Base-by-base conservation (phyloP, 1,140 invertebrate species). In the Mya arenaria region DNA sequence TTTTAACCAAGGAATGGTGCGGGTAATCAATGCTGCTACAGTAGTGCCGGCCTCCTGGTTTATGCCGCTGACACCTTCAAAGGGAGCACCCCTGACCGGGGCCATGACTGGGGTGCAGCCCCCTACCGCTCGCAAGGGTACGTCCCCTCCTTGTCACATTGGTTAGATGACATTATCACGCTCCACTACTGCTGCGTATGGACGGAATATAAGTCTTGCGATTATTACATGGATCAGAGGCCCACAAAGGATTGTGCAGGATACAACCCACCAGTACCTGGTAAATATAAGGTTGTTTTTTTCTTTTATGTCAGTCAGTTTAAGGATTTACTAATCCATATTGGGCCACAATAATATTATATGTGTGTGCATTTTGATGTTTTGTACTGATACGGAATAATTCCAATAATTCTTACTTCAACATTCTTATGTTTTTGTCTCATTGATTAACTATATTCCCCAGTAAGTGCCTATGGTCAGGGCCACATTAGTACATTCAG, bases 11-110 rank as follows among this genome's bases (percentile, higher is more conserved):
- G 77, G 60, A 96, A 97, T 88, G 98, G 98, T 60, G 96, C 97
- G 0, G 98, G 98, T 72, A 98, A 99, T 90, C 97, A 99, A 89
- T 99, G 98, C 87, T 99, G 98, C 88, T 99, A 99, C 89, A 97
- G 98, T 90, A 96, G 96, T 89, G 96, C 98, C 85, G 95, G 96
- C 3, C 97, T 95, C 91, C 94, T 99, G 4, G 97, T 98, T 96
- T 94, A 98, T 89, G 97, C 97, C 0, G 97, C 98, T 77, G 98
- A 99, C 92, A 97, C 98, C 86, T 96, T 97, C 94, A 98, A 97
- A 95, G 98, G 98, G 2, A 98, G 97, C 0, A 95, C 96, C 73
- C 98, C 98, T 0, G 95, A 96, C 58, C 94, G 97, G 69, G 96
- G 97, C 0, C 97, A 98, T 88, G 97, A 97, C 90, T 94, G 97